These are phyloP conservation scores for Diacarnus erythraeanus DNA, from an alignment of 37 sponge, comb jelly and placozoan genomes.

Conservation along the genomic window DNA sequence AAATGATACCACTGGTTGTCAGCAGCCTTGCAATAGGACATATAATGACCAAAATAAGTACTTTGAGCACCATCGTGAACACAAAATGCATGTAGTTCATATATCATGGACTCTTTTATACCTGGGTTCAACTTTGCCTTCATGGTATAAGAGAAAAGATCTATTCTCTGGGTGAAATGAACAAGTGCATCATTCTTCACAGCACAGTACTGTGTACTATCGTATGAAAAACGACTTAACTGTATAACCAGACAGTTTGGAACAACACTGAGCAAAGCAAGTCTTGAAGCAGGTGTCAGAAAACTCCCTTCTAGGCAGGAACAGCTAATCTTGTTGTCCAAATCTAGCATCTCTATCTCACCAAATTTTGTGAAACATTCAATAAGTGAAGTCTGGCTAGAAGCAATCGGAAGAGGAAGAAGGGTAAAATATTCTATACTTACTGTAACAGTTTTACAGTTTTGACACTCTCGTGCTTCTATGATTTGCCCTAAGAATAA, in stretches of 20 bases:
- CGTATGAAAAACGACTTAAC: constrained; percentile 70
- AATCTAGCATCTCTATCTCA: constrained; percentile 16
- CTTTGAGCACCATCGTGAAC: constrained; percentile 62
- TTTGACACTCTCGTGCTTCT: constrained; percentile 68
- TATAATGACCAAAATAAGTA: constrained; percentile 69
- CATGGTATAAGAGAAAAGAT: constrained; percentile 38
- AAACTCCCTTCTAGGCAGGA: constrained; percentile 5
- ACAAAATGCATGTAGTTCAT: constrained; percentile 52
- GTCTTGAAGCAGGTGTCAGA: constrained; percentile 35
- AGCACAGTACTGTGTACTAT: constrained; percentile 1
- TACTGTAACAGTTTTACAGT: constrained; percentile 45
- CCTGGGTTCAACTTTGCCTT: neutral
- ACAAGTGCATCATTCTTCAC: constrained; percentile 46
- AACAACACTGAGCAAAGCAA: constrained; percentile 40
- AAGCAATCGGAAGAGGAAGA: constrained; percentile 52
- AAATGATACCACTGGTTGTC: constrained; percentile 48
- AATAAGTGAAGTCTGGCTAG: neutral
- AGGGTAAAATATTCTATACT: constrained; percentile 62
- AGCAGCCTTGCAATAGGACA: constrained; percentile 50
- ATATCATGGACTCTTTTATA: neutral
- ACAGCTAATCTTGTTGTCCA: constrained; percentile 50
- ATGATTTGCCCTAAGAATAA: constrained; percentile 59
- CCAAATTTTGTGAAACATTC: constrained; percentile 42
- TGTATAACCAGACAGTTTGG: constrained; percentile 54
- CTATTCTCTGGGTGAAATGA: constrained; percentile 22